Conservation (phyloP, 2,113 vertebrate genomes). For the Pseudonaja textilis region DNA sequence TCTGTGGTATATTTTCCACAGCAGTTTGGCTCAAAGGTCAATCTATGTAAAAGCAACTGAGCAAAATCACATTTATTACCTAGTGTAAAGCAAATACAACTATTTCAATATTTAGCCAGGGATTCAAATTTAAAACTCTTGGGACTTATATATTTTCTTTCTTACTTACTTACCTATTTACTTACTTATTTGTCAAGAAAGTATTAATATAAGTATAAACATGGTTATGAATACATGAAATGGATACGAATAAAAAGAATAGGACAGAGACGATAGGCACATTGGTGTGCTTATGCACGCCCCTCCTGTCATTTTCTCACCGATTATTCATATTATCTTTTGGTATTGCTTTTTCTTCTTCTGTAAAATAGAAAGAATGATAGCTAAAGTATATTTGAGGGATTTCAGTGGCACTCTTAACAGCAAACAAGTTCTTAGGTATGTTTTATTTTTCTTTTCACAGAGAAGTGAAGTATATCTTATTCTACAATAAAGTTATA, state of each 20-base stretch:
- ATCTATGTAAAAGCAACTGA: conserved; percentile 26
- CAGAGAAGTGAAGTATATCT: background rate
- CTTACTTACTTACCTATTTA: no score
- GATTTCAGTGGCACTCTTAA: conserved; percentile 1
- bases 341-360: background rate
- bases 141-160: background rate
- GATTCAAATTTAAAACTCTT: background rate
- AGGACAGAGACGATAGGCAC: no score
- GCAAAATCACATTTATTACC: background rate
- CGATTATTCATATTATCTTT: background rate
- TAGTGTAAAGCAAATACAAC: background rate
- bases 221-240: no score
- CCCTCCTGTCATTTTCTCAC: background rate
- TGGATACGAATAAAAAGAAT: no score
- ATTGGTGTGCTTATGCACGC: no score
- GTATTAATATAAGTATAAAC: no score
- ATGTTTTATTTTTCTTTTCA: background rate
- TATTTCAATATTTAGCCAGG: background rate
- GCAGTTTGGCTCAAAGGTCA: conserved; percentile 10
- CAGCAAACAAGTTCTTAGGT: background rate
- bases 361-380: conserved; percentile 12
- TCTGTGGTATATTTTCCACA: background rate
- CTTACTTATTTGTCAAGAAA: no score
- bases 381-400: background rate
- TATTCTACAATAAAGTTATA: background rate